A percentile compares a stretch with the other conserved stretches of the same genome.
These are phyloP conservation scores for Zaprionus bogoriensis DNA, from an alignment of 2,888 invertebrate genomes.

Conservation along the genomic window DNA sequence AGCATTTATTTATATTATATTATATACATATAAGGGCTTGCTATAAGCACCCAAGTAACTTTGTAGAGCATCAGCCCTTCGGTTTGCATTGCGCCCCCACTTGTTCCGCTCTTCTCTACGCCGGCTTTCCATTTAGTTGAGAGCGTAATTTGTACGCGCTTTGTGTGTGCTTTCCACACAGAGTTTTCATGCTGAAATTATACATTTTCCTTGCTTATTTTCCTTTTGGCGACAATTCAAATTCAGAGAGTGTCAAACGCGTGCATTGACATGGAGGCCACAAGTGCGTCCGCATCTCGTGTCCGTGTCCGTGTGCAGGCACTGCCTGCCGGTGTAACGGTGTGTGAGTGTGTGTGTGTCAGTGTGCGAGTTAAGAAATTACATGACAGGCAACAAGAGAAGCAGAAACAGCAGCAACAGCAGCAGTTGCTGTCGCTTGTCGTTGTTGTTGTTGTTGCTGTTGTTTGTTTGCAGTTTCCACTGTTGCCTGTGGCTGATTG, in stretches of 20 bases:
- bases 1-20: too few species aligned
- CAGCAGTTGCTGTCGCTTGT: constrained; percentile 28
- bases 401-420: constrained; percentile 15
- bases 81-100: background rate
- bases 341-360: constrained; percentile 20
- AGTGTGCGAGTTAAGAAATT: constrained; percentile 46
- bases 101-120: background rate
- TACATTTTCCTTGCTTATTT: constrained; percentile 44
- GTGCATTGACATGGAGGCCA: constrained; percentile 71
- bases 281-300: constrained; percentile 56
- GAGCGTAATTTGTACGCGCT: constrained; percentile 41
- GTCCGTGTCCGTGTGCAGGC: constrained; percentile 7
- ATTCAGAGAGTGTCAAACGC: constrained; percentile 61
- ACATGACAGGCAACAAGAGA: constrained; percentile 41
- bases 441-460: constrained; percentile 30
- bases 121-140: constrained; percentile 14
- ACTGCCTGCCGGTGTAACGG: constrained; percentile 5
- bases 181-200: constrained; percentile 37
- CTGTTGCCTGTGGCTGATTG: constrained; percentile 51
- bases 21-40: too few species aligned
- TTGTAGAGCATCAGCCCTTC: background rate
- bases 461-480: constrained; percentile 51
- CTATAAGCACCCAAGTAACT: too few species aligned
- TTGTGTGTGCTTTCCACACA: constrained; percentile 24
- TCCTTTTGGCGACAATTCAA: constrained; percentile 69